Percentiles rank a stretch among this genome's conserved stretches.
Conservation (phyloP, 1,140 invertebrate genomes). For the Drosophila ohnishii region DNA sequence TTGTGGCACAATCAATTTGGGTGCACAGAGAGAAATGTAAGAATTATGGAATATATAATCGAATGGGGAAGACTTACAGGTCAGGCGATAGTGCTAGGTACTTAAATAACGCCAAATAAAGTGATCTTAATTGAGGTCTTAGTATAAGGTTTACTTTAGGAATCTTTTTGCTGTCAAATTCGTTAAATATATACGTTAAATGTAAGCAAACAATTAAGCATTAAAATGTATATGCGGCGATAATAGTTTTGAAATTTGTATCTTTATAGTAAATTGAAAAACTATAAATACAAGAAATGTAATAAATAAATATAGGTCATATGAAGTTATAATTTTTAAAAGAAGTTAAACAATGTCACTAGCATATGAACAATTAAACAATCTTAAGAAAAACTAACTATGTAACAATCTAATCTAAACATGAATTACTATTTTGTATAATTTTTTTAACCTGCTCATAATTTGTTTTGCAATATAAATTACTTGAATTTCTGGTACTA, state of each 20-base stretch:
- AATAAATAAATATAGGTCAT: not conserved
- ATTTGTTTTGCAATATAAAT: too few species aligned
- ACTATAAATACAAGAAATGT: not conserved
- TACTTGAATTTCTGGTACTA: not conserved
- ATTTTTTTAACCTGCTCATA: too few species aligned
- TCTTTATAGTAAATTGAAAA: not conserved
- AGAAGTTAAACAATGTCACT: not conserved
- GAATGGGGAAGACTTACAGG: too few species aligned
- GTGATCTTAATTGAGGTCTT: not conserved
- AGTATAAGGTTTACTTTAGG: not conserved
- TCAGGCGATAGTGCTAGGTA: too few species aligned
- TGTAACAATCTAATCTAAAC: too few species aligned
- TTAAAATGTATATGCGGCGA: not conserved
- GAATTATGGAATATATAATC: too few species aligned
- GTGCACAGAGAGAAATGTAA: not conserved
- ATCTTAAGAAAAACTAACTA: not conserved
- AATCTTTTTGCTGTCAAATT: not conserved
- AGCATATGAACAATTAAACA: not conserved
- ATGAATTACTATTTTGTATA: too few species aligned
- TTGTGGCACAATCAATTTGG: constrained; percentile 18
- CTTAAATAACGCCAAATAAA: not conserved
- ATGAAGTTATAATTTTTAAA: not conserved
- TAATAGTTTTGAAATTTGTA: not conserved
- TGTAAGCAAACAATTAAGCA: not conserved
- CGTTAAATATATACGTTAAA: not conserved